Percentiles rank a stretch among this genome's conserved stretches.
Evolutionary conservation across 2,888 invertebrate species (phyloP).

Genomic region (Sussaba pulchella): DNA sequence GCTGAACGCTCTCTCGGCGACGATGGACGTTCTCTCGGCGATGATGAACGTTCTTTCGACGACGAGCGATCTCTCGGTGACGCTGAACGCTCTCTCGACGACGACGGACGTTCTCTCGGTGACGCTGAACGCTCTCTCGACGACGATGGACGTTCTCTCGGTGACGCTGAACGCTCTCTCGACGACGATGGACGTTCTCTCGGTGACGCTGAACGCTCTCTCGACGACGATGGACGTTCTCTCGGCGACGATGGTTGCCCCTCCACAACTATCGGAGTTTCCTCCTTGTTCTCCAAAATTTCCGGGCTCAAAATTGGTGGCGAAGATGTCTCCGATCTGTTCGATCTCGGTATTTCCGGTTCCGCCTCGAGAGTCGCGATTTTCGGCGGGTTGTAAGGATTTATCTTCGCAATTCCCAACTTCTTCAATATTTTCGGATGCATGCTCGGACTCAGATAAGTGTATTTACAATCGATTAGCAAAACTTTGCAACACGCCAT

Average conservation of each 20-base stretch:
- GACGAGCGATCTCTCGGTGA: no score
- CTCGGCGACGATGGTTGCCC: background rate
- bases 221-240: no score
- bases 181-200: no score
- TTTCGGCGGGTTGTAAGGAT: constrained; percentile 56
- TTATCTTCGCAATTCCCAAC: constrained; percentile 75
- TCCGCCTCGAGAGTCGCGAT: background rate
- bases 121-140: background rate
- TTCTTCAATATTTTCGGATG: constrained; percentile 69
- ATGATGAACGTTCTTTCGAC: no score
- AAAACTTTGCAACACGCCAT: constrained; percentile 78
- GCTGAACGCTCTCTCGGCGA: background rate
- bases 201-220: no score
- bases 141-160: background rate
- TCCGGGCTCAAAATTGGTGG: constrained; percentile 19
- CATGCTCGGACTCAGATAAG: constrained; percentile 71
- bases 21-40: no score
- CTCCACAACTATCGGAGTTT: constrained; percentile 3
- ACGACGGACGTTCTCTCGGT: background rate
- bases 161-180: no score
- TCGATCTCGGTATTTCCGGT: background rate
- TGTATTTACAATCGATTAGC: constrained; percentile 77
- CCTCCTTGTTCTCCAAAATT: background rate
- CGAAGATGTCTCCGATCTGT: constrained; percentile 28
- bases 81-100: background rate